Evolutionary conservation across 2,888 invertebrate genomes (phyloP), one percentile per base, ranked within the genome.

Genomic region (Podotricha telesiphe): DNA sequence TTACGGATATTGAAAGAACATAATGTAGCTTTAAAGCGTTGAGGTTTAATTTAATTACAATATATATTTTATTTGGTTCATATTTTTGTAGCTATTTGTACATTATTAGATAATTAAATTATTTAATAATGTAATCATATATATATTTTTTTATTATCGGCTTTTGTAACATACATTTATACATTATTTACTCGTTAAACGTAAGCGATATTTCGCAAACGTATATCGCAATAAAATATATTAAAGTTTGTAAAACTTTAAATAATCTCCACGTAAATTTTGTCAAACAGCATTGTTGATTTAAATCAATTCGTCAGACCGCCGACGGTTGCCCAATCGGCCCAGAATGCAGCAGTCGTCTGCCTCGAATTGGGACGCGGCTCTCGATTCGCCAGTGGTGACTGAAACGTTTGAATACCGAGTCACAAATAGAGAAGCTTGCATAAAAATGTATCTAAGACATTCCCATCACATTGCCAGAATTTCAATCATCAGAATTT

Each of bases 321-420:
- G 63, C 55, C 59, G 68, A 64, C 64, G 55, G 79, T 89, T 86
- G 80, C 80, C 76, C 81, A 88, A 87, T 82, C 82, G 86, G 75
- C 84, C 86, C 82, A 86, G 88, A 87, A 87, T 87, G 83, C 83
- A 82, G 77, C 78, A 47, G 78, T 28, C 81, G 83, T 82, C 83
- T 80, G 80, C 79, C 78, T 73, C 72, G 72, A 74, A 75, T 72
- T 77, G 76, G 75, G 73, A 75, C 76, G 79, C 77, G 79, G 82
- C 81, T 82, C 82, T 79, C 78, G 78, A 80, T 80, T 80, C 72
- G 77, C 74, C 76, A 76, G 76, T 74, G 74, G 73, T 68, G 70
- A 69, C 69, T 63, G 66, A 71, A 70, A 65, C 64, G 59, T 67
- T 68, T 67, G 68, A 63, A 68, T 69, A 64, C 63, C 73, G 68